Percentiles rank a stretch among this genome's conserved stretches.
Conservation (phyloP, 2,113 vertebrate species). For the Malurus elegans region DNA sequence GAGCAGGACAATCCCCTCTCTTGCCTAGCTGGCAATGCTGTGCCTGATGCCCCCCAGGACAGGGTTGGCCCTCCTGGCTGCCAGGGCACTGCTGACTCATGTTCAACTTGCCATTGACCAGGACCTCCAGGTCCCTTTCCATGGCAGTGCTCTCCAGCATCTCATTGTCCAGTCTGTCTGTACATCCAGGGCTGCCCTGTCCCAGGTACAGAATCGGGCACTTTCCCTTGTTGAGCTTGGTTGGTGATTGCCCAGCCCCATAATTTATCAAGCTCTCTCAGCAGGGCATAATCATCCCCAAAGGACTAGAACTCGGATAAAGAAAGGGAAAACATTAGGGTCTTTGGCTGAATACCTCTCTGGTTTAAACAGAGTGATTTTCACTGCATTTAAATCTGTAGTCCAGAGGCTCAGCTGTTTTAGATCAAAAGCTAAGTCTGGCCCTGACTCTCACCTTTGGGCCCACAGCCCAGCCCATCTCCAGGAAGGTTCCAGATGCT, state of each 20-base stretch:
- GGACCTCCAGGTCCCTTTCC: not conserved
- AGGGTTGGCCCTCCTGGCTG: not conserved
- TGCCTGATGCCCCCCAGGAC: not conserved
- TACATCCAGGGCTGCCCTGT: fast-evolving
- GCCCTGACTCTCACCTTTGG: no score
- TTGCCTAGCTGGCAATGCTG: fast-evolving
- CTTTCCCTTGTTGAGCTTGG: not conserved
- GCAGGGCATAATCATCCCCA: not conserved
- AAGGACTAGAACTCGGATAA: not conserved
- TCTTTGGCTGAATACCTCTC: not conserved
- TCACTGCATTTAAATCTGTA: not conserved
- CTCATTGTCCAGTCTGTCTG: not conserved
- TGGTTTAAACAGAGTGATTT: not conserved
- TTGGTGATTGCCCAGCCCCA: not conserved
- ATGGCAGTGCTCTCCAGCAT: not conserved
- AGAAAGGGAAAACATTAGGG: not conserved
- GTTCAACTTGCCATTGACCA: fast-evolving
- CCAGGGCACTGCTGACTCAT: not conserved
- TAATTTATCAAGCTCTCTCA: not conserved
- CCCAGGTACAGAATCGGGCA: not conserved
- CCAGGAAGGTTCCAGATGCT: not conserved
- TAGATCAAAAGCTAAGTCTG: not conserved
- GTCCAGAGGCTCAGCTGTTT: not conserved
- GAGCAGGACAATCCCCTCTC: not conserved
- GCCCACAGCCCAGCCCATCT: fast-evolving